Conservation (phyloP, 2,113 vertebrate species). For the Oryctolagus cuniculus region DNA sequence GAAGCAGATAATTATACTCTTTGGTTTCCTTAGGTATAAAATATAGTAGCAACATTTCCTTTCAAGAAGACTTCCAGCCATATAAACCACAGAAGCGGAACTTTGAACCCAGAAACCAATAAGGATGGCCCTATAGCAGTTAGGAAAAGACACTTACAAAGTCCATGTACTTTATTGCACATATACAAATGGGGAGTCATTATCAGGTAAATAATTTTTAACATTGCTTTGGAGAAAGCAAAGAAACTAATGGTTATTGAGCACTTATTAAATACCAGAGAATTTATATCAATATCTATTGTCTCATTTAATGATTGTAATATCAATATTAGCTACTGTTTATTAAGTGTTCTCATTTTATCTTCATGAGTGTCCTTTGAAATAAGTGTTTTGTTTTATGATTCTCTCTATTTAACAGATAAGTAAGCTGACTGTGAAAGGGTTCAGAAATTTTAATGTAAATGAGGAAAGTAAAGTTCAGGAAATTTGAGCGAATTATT, state of each 20-base stretch:
- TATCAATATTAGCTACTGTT: neutral
- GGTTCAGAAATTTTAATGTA: neutral
- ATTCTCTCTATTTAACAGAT: neutral
- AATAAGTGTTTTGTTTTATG: neutral
- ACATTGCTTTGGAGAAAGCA: neutral
- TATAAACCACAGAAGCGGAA: slow-evolving; percentile 34
- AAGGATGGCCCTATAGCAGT: neutral
- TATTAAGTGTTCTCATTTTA: slow-evolving; percentile 34
- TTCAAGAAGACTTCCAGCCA: slow-evolving; percentile 22
- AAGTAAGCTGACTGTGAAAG: neutral
- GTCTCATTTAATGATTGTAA: neutral
- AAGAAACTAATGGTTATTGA: neutral
- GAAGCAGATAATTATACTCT: slow-evolving; percentile 72
- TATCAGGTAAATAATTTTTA: neutral
- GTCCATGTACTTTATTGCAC: neutral
- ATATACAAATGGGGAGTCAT: neutral
- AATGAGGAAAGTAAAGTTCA: neutral
- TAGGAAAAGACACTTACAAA: slow-evolving; percentile 31
- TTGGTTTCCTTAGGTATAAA: slow-evolving; percentile 57
- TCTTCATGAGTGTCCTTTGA: neutral
- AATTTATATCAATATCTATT: neutral
- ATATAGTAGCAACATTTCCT: slow-evolving; percentile 52
- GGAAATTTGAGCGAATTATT: neutral
- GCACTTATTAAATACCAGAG: neutral
- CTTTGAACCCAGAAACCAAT: slow-evolving; percentile 47